Evolutionary conservation across 2,797 vertebrate genomes (phyloP), one percentile per base, ranked within the genome.

Genomic region (Galaxias olidus): DNA sequence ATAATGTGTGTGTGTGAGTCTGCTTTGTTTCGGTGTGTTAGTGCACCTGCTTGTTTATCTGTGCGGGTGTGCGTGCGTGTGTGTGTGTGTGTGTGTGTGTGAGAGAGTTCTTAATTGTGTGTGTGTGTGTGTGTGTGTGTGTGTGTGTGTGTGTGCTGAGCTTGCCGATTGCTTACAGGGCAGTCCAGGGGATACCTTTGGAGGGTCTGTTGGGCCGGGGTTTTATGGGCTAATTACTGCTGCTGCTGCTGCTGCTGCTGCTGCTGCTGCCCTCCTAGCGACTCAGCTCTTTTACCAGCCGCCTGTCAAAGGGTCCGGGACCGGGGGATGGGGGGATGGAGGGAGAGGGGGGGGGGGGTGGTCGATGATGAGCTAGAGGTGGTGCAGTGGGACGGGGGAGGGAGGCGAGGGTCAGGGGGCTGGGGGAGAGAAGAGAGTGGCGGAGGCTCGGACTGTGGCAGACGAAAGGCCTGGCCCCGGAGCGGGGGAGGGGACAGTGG

Each of bases 21-120:
- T 30, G 30, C 3, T 30, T 30, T 30, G 30, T 30, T 30, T 30
- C 6, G 30, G 30, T 30, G 30, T 30, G 30, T 30, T 30, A 3
- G 30, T 30, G 30, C 30, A 30, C 30, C 30, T 30, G 30, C 30
- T 30, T 30, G 30, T 30, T 30, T 30, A 30, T 30, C 30, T 47
- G 44, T 47, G 44, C 6, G n/a, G n/a, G 18, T 47, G 58, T 30
- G 30, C 30, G 17, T 19, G 20, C 17, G 30, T 11, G 4, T 53
- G 41, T 63, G 50, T n/a, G 41, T 56, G 44, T 57, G 51, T 9
- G 52, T 64, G 52, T 46, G 62, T 56, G 43, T 41, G 62, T 15
- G 52, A 3, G 30, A 3, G 30, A 30, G 30, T 30, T 30, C 30
- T 30, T 2, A 6, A 30, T n/a, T n/a, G 42, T 55, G 51, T 48